These are phyloP conservation scores for Chiroxiphia lanceolata DNA, from an alignment of 2,797 vertebrate genomes.

Conservation along the genomic window DNA sequence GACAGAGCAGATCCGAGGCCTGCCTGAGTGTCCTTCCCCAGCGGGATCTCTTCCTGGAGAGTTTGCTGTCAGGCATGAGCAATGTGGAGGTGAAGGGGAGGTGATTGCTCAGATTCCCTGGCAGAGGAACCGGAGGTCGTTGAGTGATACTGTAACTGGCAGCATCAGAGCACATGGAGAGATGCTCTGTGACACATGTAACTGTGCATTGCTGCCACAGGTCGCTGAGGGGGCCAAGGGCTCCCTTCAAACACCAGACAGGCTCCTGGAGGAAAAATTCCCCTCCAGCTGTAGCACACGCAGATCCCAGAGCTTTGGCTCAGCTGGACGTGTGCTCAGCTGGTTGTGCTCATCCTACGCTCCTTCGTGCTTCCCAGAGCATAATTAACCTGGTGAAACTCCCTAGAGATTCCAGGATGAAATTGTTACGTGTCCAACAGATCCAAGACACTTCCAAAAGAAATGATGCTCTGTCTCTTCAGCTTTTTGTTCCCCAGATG, in stretches of 20 bases:
- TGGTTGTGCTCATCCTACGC: accelerated
- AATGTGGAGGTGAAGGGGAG: neutral
- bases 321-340: neutral
- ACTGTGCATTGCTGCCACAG: neutral
- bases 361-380: neutral
- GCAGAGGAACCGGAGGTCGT: neutral
- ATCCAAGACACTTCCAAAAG: neutral
- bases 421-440: neutral
- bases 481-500: neutral
- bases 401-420: neutral
- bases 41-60: neutral
- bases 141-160: neutral
- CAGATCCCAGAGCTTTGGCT: neutral
- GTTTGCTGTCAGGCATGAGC: neutral
- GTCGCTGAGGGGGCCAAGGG: neutral
- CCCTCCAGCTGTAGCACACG: neutral
- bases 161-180: neutral
- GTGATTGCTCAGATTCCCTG: neutral
- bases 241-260: neutral
- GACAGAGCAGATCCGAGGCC: neutral
- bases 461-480: neutral
- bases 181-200: neutral
- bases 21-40: neutral
- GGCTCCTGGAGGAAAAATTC: neutral
- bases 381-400: neutral